Evolutionary conservation across 2,888 invertebrate genomes (phyloP).

Genomic region (Ametastegia equiseti): DNA sequence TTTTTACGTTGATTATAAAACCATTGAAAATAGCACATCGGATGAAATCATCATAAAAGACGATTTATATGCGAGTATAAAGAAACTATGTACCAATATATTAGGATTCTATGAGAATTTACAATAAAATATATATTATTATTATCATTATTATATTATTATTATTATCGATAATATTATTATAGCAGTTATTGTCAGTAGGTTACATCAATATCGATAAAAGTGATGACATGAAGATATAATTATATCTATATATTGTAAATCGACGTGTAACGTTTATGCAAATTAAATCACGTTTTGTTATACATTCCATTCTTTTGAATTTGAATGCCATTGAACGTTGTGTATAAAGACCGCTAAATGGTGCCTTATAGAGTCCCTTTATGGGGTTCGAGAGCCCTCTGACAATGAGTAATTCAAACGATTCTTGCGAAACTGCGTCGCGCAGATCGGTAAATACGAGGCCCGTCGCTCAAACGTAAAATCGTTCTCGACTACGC

Average conservation of each 20-base stretch:
- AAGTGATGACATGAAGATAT: constrained; percentile 51
- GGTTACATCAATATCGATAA: constrained; percentile 31
- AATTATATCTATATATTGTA: constrained; percentile 73
- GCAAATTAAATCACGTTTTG: constrained; percentile 74
- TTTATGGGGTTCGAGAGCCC: no score
- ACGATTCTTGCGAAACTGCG: no score
- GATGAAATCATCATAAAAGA: constrained; percentile 35
- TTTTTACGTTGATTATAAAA: constrained; percentile 20
- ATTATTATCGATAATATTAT: neutral
- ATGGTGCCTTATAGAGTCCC: no score
- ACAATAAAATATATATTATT: neutral
- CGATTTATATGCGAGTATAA: constrained; percentile 37
- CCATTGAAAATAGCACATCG: constrained; percentile 32
- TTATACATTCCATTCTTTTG: constrained; percentile 63
- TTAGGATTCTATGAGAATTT: constrained; percentile 22
- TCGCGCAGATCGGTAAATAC: no score
- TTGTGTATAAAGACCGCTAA: no score
- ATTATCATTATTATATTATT: constrained; percentile 14
- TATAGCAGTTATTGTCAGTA: constrained; percentile 25
- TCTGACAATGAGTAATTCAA: no score
- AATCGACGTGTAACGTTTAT: constrained; percentile 72
- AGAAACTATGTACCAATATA: constrained; percentile 45
- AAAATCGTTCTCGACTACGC: no score
- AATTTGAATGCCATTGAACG: neutral
- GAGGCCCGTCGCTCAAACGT: no score